Conservation (phyloP, 2,113 vertebrate genomes). For the Paedocypris sp. region DNA sequence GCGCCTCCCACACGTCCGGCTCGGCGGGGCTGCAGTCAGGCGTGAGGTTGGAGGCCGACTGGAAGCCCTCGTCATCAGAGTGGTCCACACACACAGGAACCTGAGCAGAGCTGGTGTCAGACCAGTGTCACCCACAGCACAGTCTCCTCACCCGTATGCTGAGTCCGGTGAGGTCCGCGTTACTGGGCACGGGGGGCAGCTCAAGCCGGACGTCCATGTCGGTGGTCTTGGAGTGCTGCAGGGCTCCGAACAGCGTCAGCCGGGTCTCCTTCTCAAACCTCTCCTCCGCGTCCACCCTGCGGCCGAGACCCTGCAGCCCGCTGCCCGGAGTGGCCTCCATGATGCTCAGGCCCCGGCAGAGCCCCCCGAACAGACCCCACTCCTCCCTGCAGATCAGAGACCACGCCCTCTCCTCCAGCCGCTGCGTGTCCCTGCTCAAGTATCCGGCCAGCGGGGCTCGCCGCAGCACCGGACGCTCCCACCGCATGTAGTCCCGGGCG, state of each 20-base stretch:
- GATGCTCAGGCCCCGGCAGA: constrained; percentile 63
- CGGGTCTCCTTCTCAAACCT: constrained; percentile 82
- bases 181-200: constrained; percentile 81
- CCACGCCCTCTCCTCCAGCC: constrained; percentile 70
- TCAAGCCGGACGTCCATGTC: constrained; percentile 87
- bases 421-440: constrained; percentile 71
- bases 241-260: constrained; percentile 81
- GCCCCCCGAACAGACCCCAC: constrained; percentile 55
- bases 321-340: constrained; percentile 82
- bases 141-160: constrained; percentile 70
- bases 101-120: constrained; percentile 47
- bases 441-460: constrained; percentile 70
- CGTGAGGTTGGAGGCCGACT: constrained; percentile 89
- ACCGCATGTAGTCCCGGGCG: constrained; percentile 70
- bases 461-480: constrained; percentile 68
- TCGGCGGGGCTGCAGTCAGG: constrained; percentile 96
- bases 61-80: constrained; percentile 95
- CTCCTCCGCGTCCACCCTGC: constrained; percentile 56
- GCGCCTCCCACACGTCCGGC: constrained; percentile 82
- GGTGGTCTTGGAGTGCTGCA: constrained; percentile 77
- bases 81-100: constrained; percentile 83
- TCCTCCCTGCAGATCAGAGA: constrained; percentile 71
- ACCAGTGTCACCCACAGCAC: no score
- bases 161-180: constrained; percentile 79
- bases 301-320: constrained; percentile 66